phyloP scores from a whole-genome alignment of 2,888 invertebrate genomes.

The Actias luna region DNA sequence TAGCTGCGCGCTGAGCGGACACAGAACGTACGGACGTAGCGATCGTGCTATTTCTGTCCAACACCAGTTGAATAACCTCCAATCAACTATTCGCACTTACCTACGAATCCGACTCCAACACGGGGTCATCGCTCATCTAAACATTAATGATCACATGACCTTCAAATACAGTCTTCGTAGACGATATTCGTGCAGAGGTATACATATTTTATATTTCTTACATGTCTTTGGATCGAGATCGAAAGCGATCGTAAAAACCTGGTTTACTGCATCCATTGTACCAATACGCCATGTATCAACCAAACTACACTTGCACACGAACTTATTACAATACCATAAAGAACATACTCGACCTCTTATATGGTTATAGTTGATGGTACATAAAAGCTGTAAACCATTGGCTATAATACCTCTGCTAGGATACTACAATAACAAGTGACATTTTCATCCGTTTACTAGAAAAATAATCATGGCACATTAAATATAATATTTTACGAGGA shows the following conservation, averaged over 20 bases:
- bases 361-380: neutral
- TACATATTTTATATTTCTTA: neutral
- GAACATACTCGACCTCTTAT: neutral
- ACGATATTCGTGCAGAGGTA: neutral
- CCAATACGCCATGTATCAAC: no score
- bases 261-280: neutral
- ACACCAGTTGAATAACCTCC: constrained; percentile 81
- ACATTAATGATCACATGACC: constrained; percentile 36
- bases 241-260: neutral
- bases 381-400: neutral
- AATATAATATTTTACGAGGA: neutral
- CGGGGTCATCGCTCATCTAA: constrained; percentile 38
- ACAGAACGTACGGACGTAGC: constrained; percentile 49
- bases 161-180: constrained; percentile 20
- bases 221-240: neutral
- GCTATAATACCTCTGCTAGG: neutral
- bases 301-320: neutral
- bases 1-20: constrained; percentile 39
- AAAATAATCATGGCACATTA: neutral
- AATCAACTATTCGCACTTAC: constrained; percentile 80
- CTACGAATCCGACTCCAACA: constrained; percentile 55
- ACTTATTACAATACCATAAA: neutral
- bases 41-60: constrained; percentile 75
- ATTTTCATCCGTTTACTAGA: neutral
- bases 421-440: neutral